Evolutionary conservation across 2,888 invertebrate genomes (phyloP).

Genomic region (Pachydiplax longipennis): DNA sequence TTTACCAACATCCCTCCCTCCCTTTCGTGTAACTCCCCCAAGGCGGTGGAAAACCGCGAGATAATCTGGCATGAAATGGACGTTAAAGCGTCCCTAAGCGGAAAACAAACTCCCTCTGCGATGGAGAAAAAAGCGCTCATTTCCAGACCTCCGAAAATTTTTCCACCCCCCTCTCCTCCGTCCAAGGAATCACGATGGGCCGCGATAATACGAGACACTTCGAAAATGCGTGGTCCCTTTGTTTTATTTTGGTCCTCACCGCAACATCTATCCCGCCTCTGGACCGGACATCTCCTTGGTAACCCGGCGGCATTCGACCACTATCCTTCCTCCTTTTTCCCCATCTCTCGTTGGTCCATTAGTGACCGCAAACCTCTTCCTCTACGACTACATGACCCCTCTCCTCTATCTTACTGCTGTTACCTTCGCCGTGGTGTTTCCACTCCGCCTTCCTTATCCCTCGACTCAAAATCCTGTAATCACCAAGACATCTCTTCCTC

Average conservation of each 20-base stretch:
- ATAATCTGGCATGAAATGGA: slow-evolving; percentile 15
- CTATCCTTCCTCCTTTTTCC: neutral
- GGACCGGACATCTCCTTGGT: neutral
- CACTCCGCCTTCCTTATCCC: neutral
- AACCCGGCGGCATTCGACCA: neutral
- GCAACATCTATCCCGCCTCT: too few species aligned
- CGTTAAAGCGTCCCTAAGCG: neutral
- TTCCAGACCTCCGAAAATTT: neutral
- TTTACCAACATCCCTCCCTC: neutral
- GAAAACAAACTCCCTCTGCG: neutral
- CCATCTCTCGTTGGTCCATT: slow-evolving; percentile 19
- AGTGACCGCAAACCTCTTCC: slow-evolving; percentile 12
- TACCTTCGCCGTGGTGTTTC: neutral
- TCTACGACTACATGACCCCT: neutral
- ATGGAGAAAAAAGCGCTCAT: neutral
- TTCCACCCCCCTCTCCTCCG: neutral
- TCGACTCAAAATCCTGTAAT: neutral
- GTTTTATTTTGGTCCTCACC: neutral
- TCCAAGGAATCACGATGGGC: slow-evolving; percentile 17
- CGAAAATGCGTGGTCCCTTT: slow-evolving; percentile 5
- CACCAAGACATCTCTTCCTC: neutral
- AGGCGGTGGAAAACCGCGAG: neutral
- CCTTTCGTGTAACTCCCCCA: neutral
- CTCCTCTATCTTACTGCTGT: neutral
- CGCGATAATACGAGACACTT: slow-evolving; percentile 26